These are phyloP conservation scores for Scelioninae gen. 1 DNA, from an alignment of 2,888 invertebrate species.

Conservation along the genomic window DNA sequence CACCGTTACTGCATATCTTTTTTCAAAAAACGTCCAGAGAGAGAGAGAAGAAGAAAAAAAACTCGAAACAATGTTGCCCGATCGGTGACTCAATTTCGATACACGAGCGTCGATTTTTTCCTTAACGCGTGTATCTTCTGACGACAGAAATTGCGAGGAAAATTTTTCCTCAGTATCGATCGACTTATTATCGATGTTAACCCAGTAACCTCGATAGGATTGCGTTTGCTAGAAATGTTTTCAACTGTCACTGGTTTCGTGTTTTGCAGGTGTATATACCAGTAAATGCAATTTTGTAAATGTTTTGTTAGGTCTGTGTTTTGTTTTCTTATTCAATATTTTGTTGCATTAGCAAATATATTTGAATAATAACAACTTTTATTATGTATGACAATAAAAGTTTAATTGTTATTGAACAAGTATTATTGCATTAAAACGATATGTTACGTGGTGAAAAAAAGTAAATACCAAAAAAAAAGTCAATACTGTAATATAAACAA, in stretches of 20 bases:
- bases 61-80: background rate
- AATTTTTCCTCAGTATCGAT: slow-evolving; percentile 30
- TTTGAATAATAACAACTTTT: no score
- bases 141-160: slow-evolving; percentile 16
- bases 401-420: no score
- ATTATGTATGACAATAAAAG: no score
- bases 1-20: no score
- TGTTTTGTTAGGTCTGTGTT: background rate
- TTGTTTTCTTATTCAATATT: no score
- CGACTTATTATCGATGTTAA: slow-evolving; percentile 48
- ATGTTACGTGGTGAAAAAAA: no score
- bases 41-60: background rate
- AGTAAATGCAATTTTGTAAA: background rate
- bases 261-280: background rate
- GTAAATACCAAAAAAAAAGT: no score
- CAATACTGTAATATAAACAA: no score
- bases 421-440: no score
- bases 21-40: no score
- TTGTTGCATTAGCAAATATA: no score
- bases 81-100: background rate
- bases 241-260: background rate
- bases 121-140: background rate
- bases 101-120: background rate
- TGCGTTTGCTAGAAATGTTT: slow-evolving; percentile 20
- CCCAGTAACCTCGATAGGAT: slow-evolving; percentile 41